These are phyloP conservation scores for Arremon brunneinucha DNA, from an alignment of 2,797 vertebrate species.

Conservation along the genomic window DNA sequence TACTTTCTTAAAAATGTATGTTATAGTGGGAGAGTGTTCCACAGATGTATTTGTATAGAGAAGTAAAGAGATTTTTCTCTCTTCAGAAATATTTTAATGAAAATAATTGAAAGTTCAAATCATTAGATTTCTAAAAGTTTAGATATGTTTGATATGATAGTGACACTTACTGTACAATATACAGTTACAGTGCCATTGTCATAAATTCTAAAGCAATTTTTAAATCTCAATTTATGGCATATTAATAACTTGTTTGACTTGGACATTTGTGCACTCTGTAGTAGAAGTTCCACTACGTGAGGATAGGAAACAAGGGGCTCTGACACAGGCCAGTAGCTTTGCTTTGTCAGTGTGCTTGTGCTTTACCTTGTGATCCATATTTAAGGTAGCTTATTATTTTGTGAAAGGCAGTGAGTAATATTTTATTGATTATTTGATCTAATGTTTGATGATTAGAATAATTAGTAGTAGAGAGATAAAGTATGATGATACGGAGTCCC, in stretches of 20 bases:
- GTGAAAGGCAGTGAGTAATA: not conserved
- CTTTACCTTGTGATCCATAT: not conserved
- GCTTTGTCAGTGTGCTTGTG: not conserved
- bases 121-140: not conserved
- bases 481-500: not conserved
- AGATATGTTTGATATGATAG: not conserved
- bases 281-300: not conserved
- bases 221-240: not conserved
- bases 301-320: not conserved
- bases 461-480: not conserved
- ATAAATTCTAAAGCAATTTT: not conserved
- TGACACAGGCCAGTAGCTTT: not conserved
- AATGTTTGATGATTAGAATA: not conserved
- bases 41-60: not conserved
- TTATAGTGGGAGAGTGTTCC: not conserved
- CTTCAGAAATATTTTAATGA: not conserved
- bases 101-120: not conserved
- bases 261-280: not conserved
- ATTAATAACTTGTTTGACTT: not conserved
- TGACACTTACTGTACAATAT: not conserved
- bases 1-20: not conserved
- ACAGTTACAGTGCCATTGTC: not conserved
- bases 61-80: not conserved
- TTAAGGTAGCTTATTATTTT: not conserved
- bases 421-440: not conserved